phyloP scores from a whole-genome alignment of 2,888 invertebrate genomes.

The Homarus gammarus region DNA sequence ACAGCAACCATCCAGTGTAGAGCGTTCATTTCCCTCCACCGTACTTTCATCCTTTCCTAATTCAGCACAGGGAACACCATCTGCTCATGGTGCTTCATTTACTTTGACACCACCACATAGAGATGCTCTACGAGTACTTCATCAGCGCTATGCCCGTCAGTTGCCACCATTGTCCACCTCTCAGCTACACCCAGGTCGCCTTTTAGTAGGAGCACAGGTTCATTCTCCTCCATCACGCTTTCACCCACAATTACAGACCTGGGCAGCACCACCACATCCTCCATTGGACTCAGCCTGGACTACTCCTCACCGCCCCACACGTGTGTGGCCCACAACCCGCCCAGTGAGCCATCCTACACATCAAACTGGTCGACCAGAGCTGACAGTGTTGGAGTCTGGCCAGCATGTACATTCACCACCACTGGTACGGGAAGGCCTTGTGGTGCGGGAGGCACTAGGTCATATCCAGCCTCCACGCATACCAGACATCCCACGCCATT shows the following conservation, averaged over 20 bases:
- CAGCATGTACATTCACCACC: conserved; percentile 80
- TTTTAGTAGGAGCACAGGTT: conserved; percentile 72
- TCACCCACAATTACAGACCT: conserved; percentile 62
- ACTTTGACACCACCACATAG: conserved; percentile 43
- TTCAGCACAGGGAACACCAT: conserved; percentile 72
- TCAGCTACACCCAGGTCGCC: conserved; percentile 59
- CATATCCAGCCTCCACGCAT: conserved; percentile 73
- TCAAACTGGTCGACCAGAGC: conserved; percentile 62
- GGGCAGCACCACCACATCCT: conserved; percentile 66
- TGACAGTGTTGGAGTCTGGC: conserved; percentile 72
- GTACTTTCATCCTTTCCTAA: conserved; percentile 76
- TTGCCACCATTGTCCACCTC: conserved; percentile 66
- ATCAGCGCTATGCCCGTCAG: conserved; percentile 45
- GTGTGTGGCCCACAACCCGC: conserved; percentile 60
- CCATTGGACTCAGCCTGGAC: conserved; percentile 54
- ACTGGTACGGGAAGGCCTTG: conserved; percentile 83
- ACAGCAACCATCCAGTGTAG: conserved; percentile 76
- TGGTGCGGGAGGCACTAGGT: conserved; percentile 71
- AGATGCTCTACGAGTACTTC: conserved; percentile 52
- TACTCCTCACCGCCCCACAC: conserved; percentile 62
- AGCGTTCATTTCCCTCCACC: conserved; percentile 78
- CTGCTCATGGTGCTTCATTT: conserved; percentile 62
- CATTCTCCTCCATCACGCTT: conserved; percentile 71
- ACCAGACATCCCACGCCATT: conserved; percentile 73
- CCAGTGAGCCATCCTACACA: conserved; percentile 63